Evolutionary conservation across 2,888 invertebrate species (phyloP).

Genomic region (Andrena trimmerana): DNA sequence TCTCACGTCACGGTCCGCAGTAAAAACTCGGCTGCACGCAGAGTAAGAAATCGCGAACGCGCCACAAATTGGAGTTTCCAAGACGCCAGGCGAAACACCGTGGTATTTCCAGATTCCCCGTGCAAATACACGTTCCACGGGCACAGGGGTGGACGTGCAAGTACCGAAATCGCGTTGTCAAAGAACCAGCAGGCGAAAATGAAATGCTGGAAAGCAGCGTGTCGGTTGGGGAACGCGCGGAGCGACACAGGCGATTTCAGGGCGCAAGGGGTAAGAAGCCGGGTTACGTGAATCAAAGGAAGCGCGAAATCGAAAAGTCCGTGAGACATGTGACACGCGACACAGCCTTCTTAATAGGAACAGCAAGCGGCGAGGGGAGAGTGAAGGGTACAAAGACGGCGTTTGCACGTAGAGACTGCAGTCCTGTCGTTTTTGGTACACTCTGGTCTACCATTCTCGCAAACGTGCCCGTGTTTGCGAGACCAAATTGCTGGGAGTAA

Average conservation of each 20-base stretch:
- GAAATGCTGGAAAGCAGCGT: neutral
- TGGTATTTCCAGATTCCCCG: conserved; percentile 5
- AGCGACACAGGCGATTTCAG: conserved; percentile 4
- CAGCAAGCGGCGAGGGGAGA: neutral
- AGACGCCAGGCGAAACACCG: neutral
- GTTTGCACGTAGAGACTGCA: neutral
- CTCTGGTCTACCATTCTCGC: neutral
- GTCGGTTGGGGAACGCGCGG: neutral
- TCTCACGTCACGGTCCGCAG: neutral
- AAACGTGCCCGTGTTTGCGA: neutral
- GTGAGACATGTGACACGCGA: conserved; percentile 31
- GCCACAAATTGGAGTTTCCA: conserved; percentile 3
- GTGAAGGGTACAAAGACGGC: neutral
- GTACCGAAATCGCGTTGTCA: neutral
- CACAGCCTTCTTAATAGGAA: neutral
- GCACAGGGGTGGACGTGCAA: conserved; percentile 5
- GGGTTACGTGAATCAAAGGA: conserved; percentile 51
- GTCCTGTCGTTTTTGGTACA: neutral
- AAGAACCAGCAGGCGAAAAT: neutral
- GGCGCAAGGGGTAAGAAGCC: conserved; percentile 20
- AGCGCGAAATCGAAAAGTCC: conserved; percentile 33
- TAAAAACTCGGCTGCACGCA: neutral
- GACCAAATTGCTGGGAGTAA: too few relatives aligned
- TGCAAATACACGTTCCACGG: neutral
- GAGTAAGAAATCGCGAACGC: neutral